Conservation (phyloP, 2,113 vertebrate species). For the Oncorhynchus nerka region DNA sequence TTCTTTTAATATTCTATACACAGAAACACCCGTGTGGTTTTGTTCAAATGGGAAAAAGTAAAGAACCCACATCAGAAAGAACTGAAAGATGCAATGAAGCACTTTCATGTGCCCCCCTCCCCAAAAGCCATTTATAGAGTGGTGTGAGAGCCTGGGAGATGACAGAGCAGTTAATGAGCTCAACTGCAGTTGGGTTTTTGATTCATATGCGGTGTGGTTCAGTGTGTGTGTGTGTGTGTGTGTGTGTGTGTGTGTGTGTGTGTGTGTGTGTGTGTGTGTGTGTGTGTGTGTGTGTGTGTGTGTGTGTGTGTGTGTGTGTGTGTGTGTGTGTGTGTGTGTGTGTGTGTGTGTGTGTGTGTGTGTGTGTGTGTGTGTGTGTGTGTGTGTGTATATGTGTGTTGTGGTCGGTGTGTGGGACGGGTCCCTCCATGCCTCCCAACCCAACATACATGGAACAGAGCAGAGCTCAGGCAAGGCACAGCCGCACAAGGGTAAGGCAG, state of each 20-base stretch:
- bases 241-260: background rate
- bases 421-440: too few species aligned
- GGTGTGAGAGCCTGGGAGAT: constrained; percentile 72
- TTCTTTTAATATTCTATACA: constrained; percentile 78
- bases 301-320: background rate
- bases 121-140: constrained; percentile 72
- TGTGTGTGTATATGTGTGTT: constrained; percentile 41
- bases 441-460: too few species aligned
- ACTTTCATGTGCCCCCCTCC: constrained; percentile 65
- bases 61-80: constrained; percentile 77
- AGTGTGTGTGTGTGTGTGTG: background rate
- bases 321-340: background rate
- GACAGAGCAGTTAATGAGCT: constrained; percentile 52
- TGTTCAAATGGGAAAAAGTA: constrained; percentile 72
- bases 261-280: background rate
- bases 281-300: background rate
- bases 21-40: constrained; percentile 75
- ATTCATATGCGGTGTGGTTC: constrained; percentile 31
- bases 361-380: constrained; percentile 58
- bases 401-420: too few species aligned
- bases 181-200: background rate
- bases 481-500: too few species aligned
- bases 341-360: background rate
- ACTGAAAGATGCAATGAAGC: constrained; percentile 66
- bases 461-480: too few species aligned